A percentile compares a stretch with the other conserved stretches of the same genome.
Conservation (phyloP, 2,888 invertebrate species). For the Heliothis peltigera region DNA sequence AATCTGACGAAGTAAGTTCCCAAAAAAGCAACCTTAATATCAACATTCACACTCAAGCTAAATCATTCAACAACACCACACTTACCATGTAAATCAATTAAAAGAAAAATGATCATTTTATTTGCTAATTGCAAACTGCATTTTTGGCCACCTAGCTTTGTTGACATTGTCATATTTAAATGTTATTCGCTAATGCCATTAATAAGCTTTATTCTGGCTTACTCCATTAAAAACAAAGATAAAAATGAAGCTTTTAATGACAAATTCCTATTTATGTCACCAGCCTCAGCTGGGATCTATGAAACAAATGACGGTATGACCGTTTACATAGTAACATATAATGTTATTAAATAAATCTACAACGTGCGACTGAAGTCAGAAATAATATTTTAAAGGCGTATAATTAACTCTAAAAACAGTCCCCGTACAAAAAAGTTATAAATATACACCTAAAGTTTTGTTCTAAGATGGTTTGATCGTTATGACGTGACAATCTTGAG, state of each 20-base stretch:
- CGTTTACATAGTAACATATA: conserved; percentile 8
- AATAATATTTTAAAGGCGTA: background rate
- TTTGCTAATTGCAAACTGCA: no score
- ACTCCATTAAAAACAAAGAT: no score
- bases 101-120: background rate
- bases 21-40: background rate
- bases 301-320: conserved; percentile 49
- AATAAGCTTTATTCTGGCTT: no score
- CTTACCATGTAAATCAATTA: background rate
- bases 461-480: no score
- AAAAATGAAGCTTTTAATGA: conserved; percentile 11
- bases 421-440: no score
- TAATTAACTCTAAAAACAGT: no score
- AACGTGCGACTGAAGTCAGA: background rate
- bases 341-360: background rate
- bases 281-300: conserved; percentile 36
- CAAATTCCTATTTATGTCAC: conserved; percentile 28
- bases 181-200: no score
- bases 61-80: background rate
- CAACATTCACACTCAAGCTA: background rate
- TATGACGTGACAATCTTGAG: no score
- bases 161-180: no score
- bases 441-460: no score
- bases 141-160: no score
- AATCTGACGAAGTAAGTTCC: conserved; percentile 91